Base-by-base conservation (phyloP, 2,113 vertebrate genomes). In the Chauna torquata region DNA sequence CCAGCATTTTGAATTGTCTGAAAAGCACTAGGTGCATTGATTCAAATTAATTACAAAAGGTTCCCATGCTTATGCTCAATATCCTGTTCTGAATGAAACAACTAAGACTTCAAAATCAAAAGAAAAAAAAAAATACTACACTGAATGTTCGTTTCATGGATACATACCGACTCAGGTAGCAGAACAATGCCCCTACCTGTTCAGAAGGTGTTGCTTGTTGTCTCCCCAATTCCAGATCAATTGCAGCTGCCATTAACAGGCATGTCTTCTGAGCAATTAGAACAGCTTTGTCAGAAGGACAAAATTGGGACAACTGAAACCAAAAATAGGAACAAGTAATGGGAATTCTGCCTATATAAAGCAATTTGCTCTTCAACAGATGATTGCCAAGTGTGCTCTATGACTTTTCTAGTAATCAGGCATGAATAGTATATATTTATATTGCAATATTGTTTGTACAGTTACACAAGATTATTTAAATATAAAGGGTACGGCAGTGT, bases 211-310 rank as follows among this genome's bases (percentile, higher is more conserved):
- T 83, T 79, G 52, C 71, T 96, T 98, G 88, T 68, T 93, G 98
- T 95, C 98, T 98, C 71, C 97, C 98, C 95, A 98, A 95, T 69
- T 99, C 98, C 93, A 99, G 96, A 97, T 98, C 98, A 77, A 98
- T 93, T 57, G 99, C 98, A 87, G 97, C 98, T 90, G 98, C 98
- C 98, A 99, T 98, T 45, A 99, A 96, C 93, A 99, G 98, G 92
- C 99, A 99, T 1, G 98, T 99, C 98, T 98, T 99, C 98, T 99
- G 99, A 79, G 98, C 97, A 97, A 99, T 96, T 47, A 99, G 95
- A 94, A 99, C 91, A 23, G 97, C 97, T 96, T 98, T 98, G 96
- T 99, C 98, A 83, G 97, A 94, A 86, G 98, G 98, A 92, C 99
- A 99, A 95, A 99, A 97, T 97, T 98, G 98, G 94, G 98, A 99